phyloP scores from a whole-genome alignment of 1,140 invertebrate species.

The Pseudachorutes palmiensis region DNA sequence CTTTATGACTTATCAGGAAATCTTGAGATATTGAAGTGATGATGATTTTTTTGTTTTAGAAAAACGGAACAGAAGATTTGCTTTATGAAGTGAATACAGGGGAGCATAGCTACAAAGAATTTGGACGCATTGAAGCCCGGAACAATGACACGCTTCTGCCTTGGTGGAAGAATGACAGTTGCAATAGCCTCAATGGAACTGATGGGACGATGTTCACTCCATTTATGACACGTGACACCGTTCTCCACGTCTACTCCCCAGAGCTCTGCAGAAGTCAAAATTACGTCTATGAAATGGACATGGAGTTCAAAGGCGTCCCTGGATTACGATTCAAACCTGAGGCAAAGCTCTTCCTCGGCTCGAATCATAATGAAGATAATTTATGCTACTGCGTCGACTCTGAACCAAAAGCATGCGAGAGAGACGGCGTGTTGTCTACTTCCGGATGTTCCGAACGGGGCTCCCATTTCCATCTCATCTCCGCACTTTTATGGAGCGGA shows the following conservation, averaged over 20 bases:
- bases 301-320: constrained; percentile 56
- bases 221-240: constrained; percentile 46
- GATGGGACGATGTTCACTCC: constrained; percentile 69
- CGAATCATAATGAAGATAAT: constrained; percentile 53
- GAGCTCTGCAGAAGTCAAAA: constrained; percentile 48
- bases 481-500: constrained; percentile 77
- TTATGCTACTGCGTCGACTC: constrained; percentile 60
- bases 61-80: constrained; percentile 51
- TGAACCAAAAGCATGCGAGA: constrained; percentile 6
- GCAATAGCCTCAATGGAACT: constrained; percentile 60
- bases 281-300: constrained; percentile 52
- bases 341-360: constrained; percentile 52
- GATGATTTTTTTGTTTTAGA: constrained; percentile 46
- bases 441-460: constrained; percentile 41
- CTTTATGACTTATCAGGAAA: too few species aligned
- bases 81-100: constrained; percentile 60
- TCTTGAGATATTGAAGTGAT: too few species aligned
- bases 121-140: constrained; percentile 56
- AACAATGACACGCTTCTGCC: constrained; percentile 50
- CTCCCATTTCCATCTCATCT: constrained; percentile 61
- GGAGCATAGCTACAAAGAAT: constrained; percentile 54
- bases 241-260: constrained; percentile 19
- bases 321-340: constrained; percentile 57
- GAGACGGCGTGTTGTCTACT: constrained; percentile 18
- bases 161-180: constrained; percentile 52